Conservation (phyloP, 2,113 vertebrate species). For the Buteo buteo region DNA sequence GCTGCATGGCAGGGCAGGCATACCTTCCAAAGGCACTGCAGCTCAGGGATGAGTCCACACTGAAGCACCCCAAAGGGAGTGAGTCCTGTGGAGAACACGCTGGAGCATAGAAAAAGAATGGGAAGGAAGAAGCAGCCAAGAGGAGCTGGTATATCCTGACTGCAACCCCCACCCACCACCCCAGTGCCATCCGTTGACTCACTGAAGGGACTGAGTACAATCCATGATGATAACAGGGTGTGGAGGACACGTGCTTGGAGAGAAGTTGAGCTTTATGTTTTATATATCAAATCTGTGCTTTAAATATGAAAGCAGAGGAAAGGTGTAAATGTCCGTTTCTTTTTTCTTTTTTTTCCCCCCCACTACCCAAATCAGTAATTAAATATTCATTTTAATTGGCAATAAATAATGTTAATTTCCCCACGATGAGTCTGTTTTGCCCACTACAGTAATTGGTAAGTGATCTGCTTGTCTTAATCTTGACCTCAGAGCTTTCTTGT, state of each 20-base stretch:
- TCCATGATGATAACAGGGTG: background rate
- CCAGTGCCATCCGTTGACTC: background rate
- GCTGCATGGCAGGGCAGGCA: background rate
- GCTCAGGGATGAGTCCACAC: background rate
- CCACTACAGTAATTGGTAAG: background rate
- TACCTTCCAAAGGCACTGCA: background rate
- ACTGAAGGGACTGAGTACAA: background rate
- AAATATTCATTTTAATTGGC: background rate
- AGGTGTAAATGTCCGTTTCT: background rate
- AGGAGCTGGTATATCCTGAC: background rate
- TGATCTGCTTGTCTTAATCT: background rate
- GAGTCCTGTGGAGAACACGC: fast-evolving
- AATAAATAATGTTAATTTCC: background rate
- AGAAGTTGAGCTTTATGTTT: background rate
- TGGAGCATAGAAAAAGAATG: background rate
- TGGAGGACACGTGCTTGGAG: background rate
- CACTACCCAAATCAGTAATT: background rate
- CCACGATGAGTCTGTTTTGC: background rate
- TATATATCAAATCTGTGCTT: background rate
- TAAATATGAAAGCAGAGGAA: background rate
- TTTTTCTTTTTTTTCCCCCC: background rate
- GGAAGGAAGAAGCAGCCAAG: background rate
- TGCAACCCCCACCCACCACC: background rate
- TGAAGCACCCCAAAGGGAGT: background rate
- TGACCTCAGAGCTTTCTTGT: background rate